These are phyloP conservation scores for Leptatherina wallacei DNA, from an alignment of 2,797 vertebrate species.

Conservation along the genomic window DNA sequence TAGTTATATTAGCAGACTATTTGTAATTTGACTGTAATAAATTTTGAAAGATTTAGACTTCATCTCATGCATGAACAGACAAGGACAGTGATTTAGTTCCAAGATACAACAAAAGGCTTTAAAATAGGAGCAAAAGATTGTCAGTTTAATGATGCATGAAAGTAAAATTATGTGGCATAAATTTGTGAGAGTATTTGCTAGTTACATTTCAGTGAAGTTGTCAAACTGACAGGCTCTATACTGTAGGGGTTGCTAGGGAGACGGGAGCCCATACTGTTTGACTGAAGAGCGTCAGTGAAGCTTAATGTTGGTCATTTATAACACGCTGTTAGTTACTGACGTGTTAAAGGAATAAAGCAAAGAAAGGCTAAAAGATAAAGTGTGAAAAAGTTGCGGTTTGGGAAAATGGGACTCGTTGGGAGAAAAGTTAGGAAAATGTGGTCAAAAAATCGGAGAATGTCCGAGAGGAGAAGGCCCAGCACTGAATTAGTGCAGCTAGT, in stretches of 20 bases:
- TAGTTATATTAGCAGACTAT: neutral
- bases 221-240: slow-evolving; percentile 62
- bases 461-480: slow-evolving; percentile 46
- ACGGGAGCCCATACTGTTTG: slow-evolving; percentile 34
- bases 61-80: neutral
- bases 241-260: slow-evolving; percentile 58
- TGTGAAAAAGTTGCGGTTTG: slow-evolving; percentile 16
- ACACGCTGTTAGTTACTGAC: slow-evolving; percentile 11
- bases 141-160: slow-evolving; percentile 44
- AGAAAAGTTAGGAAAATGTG: slow-evolving; percentile 26
- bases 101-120: slow-evolving; percentile 2
- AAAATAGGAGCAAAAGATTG: slow-evolving; percentile 28
- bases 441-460: slow-evolving; percentile 41
- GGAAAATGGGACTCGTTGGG: slow-evolving; percentile 10
- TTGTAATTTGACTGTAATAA: neutral
- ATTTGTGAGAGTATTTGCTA: slow-evolving; percentile 35
- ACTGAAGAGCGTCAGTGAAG: slow-evolving; percentile 31
- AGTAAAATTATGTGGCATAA: slow-evolving; percentile 56
- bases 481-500: slow-evolving; percentile 54
- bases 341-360: slow-evolving; percentile 28
- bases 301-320: slow-evolving; percentile 41
- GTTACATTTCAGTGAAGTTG: slow-evolving; percentile 59
- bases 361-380: slow-evolving; percentile 12
- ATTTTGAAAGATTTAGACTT: neutral
- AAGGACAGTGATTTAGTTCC: slow-evolving; percentile 9